Base-by-base conservation (phyloP, 2,113 vertebrate genomes). In the Strix aluco region DNA sequence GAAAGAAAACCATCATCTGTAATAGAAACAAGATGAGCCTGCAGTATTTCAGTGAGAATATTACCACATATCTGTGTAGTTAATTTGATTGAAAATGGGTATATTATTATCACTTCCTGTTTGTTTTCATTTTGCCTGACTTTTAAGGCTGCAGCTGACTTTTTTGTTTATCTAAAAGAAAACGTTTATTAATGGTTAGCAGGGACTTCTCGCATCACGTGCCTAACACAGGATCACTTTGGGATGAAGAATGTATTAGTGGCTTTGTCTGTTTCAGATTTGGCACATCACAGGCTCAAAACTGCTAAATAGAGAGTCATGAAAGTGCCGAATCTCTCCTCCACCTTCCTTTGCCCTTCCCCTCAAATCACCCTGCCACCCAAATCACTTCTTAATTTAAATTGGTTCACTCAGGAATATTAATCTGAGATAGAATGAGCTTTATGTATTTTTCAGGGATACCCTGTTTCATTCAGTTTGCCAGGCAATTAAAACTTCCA, bases 281-380 rank as follows among this genome's bases (percentile, higher is more conserved):
- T 71, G 55, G 7, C 61, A 94, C 26, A 40, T 59, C 59, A 59
- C 21, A 74, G n/a, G 9, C 44, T 90, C 52, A 75, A 66, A 91
- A 66, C 10, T 38, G 36, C 9, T 2, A 0, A 74, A 69, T 3
- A 71, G 11, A 73, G 13, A 62, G 44, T 25, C 0, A 0, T 69
- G 54, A 36, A 94, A 86, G 11, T 20, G 25, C 21, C 51, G 42
- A 83, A 83, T 38, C 25, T 49, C 22, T 71, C n/a, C 10, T 78
- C 8, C 3, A 9, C 22, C 23, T 44, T 67, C 61, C n/a, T 85
- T 57, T 85, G 54, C 14, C 44, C 26, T 75, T 75, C 12, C 6
- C 13, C 15, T 5, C 15, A 86, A 23, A 74, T 38, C 27, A 81
- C 30, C 20, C 59, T 84, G n/a, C 6, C 19, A n/a, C 32, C 19